A percentile compares a stretch with the other conserved stretches of the same genome.
These are phyloP conservation scores for Dinoponera quadriceps DNA, from an alignment of 1,140 invertebrate genomes.

Conservation along the genomic window DNA sequence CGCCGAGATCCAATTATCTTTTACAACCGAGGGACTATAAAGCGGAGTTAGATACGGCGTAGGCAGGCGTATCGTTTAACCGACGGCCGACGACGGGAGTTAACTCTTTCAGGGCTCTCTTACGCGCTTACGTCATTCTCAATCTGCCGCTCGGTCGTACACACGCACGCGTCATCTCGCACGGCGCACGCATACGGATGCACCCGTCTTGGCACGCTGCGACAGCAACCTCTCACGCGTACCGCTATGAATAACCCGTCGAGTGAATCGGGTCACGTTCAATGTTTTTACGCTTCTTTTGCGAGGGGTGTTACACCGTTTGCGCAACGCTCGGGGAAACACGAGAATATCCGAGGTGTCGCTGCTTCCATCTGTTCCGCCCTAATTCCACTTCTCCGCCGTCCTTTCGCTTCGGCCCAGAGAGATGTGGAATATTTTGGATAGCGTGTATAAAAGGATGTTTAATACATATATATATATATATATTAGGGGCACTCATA, in stretches of 20 bases:
- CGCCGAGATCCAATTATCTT: slow-evolving; percentile 55
- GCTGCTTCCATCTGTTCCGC: not conserved
- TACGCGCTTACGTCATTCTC: slow-evolving; percentile 43
- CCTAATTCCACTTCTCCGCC: slow-evolving; percentile 3
- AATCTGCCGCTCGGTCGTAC: slow-evolving; percentile 4
- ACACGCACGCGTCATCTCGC: not conserved
- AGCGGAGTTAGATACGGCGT: not conserved
- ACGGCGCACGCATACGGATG: not conserved
- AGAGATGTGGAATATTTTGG: not conserved
- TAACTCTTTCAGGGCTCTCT: slow-evolving; percentile 23
- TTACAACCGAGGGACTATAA: slow-evolving; percentile 22
- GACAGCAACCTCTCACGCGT: slow-evolving; percentile 10
- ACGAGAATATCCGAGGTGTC: slow-evolving; percentile 13
- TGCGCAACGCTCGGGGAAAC: slow-evolving; percentile 36
- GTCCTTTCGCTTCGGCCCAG: not conserved
- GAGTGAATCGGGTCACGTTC: slow-evolving; percentile 71
- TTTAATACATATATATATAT: not conserved
- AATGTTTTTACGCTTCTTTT: slow-evolving; percentile 65
- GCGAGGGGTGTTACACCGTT: slow-evolving; percentile 10
- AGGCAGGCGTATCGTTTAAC: slow-evolving; percentile 35
- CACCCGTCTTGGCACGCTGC: not conserved
- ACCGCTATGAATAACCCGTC: slow-evolving; percentile 65
- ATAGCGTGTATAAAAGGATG: not conserved
- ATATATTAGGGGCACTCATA: too few relatives aligned
- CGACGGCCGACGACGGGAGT: slow-evolving; percentile 18